Conservation (phyloP, 2,797 vertebrate species). For the Alectoris magna region DNA sequence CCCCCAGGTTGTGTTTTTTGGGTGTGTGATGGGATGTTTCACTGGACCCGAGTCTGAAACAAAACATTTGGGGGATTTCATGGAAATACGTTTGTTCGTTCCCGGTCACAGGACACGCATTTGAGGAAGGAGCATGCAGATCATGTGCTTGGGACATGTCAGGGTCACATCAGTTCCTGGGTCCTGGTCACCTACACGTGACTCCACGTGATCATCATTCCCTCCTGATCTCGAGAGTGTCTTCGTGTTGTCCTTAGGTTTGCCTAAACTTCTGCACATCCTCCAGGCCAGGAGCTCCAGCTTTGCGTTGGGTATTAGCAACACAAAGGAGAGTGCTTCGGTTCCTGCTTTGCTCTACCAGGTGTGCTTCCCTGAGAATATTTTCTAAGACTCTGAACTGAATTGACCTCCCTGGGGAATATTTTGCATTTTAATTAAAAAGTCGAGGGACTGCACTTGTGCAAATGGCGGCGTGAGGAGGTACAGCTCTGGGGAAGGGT, state of each 20-base stretch:
- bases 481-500: fast-evolving
- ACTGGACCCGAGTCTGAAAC: fast-evolving
- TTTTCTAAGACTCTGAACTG: background rate
- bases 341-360: background rate
- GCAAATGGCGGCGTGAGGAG: fast-evolving
- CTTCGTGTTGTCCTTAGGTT: fast-evolving
- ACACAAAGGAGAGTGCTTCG: background rate
- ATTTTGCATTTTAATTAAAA: background rate
- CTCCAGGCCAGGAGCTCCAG: background rate
- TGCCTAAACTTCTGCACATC: background rate
- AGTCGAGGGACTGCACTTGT: too few relatives aligned
- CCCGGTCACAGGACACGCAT: fast-evolving
- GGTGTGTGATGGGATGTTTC: background rate
- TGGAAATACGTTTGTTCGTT: background rate
- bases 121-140: background rate
- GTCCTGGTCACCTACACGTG: fast-evolving
- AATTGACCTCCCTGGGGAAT: background rate
- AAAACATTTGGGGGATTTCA: background rate
- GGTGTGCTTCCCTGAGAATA: background rate
- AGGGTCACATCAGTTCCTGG: fast-evolving
- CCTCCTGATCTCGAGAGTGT: background rate
- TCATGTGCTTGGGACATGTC: background rate
- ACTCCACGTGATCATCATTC: fast-evolving
- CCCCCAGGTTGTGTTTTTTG: fast-evolving
- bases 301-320: background rate